Base-by-base conservation (phyloP, 2,888 invertebrate species). In the Andricus quercusramuli region DNA sequence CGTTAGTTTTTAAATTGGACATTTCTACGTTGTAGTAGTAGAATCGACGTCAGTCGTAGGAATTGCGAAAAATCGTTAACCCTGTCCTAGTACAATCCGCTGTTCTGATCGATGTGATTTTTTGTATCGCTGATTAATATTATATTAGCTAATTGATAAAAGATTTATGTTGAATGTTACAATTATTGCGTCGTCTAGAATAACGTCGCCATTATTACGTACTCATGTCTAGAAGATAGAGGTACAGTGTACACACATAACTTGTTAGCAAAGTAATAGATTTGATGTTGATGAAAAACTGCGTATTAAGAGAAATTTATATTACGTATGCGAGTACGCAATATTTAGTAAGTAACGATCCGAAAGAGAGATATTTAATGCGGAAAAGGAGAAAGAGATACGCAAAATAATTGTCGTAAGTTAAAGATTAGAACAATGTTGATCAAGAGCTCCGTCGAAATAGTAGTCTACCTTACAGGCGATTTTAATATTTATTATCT, bases 31-130 rank as follows among this genome's bases (percentile, higher is more conserved):
- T 47, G 47, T 70, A 70, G 47, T 47, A 47, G 47, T 47, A 47
- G 47, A 17, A 67, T 67, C 67, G 67, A 67, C 67, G 51, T 70
- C 13, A 56, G 64, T 29, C 9, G 56, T 74, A 74, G 74, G 74
- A 74, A 74, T 74, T 74, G 74, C 74, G 56, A 74, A 56, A 51
- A 70, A 47, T 37, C 32, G 74, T 74, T 74, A 56, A 74, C 74
- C 74, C 74, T 74, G 65, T 77, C 80, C 78, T 85, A 80, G 79
- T 85, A 84, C 81, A 82, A 84, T 83, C 82, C 83, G 86, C 83
- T 88, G 85, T 87, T 87, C 86, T 85, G 85, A 86, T 89, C 85
- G 86, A 88, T 88, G 89, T 88, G 87, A 88, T 88, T 88, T 87
- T 89, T 88, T 88, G 80, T 85, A 88, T 88, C 79, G 88, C 86